Base-by-base conservation (phyloP, 2,888 invertebrate genomes). In the Steinernema carpocapsae region DNA sequence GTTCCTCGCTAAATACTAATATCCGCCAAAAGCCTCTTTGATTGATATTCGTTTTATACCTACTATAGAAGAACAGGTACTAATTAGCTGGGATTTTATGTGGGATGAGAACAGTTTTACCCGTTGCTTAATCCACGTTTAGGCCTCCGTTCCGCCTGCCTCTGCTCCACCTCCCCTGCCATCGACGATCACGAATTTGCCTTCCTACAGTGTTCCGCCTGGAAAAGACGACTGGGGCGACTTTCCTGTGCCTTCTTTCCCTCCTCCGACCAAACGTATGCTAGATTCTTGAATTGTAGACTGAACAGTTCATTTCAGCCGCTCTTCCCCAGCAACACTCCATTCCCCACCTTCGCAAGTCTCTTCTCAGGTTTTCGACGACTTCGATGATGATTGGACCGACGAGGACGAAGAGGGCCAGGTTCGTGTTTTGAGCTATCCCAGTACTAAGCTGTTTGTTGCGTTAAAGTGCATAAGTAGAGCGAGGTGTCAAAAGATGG, bases 291-390 rank as follows among this genome's bases (percentile, higher is more conserved):
- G 56, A 14, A 56, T 12, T 22, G 24, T 56, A 2, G 3, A 4
- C 14, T 56, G 2, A 56, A 56, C 56, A 14, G 29, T 4, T 7
- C 1, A 32, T 64, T 64, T 26, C 32, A 64, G 64, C 29, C 17
- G 12, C 14, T 32, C 64, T 29, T 32, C 64, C 24, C 17, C 64
- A 64, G 89, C 88, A 89, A 97, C 96, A 0, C 96, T 95, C 59
- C 94, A 90, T 90, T 97, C 97, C 86, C 46, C 71, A 4, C 71
- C 71, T 4, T 42, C 71, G n/a, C 71, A 71, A 1, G 48, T 26
- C 17, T 26, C 26, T n/a, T 37, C 46, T 42, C 71, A n/a, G 51
- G 73, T 56, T 29, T 74, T 52, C 26, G 85, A 87, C 46, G 86
- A 86, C 75, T 86, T 86, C 72, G 86, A 86, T 74, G 86, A 86